Percentiles rank a stretch among this genome's conserved stretches.
Evolutionary conservation across 1,140 invertebrate species (phyloP).

Genomic region (Orussus abietinus): DNA sequence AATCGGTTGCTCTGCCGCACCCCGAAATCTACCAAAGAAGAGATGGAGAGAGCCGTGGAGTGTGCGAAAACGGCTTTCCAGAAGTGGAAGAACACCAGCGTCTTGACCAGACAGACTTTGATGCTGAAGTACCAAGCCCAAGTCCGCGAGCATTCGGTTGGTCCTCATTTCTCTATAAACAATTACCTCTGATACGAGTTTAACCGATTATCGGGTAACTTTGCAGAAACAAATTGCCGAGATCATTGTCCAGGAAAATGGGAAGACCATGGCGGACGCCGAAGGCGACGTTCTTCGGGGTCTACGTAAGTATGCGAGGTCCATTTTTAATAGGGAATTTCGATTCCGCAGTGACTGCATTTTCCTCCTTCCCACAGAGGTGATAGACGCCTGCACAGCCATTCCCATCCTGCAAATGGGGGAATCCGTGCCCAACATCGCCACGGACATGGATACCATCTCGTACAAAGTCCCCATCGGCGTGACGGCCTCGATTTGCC

Average conservation of each 20-base stretch:
- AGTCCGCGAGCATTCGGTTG: constrained; percentile 73
- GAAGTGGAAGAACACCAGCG: constrained; percentile 88
- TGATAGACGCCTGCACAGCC: constrained; percentile 94
- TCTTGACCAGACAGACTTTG: constrained; percentile 89
- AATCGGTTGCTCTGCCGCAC: constrained; percentile 80
- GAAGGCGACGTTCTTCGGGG: constrained; percentile 97
- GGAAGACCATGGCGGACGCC: constrained; percentile 95
- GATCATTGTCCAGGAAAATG: constrained; percentile 94
- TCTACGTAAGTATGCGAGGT: constrained; percentile 86
- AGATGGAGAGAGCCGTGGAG: constrained; percentile 89
- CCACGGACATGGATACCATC: constrained; percentile 90
- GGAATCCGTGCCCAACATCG: constrained; percentile 86
- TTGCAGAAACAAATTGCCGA: constrained; percentile 76
- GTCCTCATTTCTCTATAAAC: constrained; percentile 18
- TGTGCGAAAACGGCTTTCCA: constrained; percentile 80
- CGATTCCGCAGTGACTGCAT: too few relatives aligned
- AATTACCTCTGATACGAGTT: background rate
- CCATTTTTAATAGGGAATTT: too few relatives aligned
- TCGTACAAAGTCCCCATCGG: constrained; percentile 88
- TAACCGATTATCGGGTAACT: constrained; percentile 5
- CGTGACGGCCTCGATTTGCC: constrained; percentile 81
- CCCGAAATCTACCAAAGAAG: constrained; percentile 83
- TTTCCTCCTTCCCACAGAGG: constrained; percentile 78
- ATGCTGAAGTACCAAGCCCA: constrained; percentile 90
- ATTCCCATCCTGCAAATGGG: constrained; percentile 89